phyloP scores from a whole-genome alignment of 2,113 vertebrate genomes.

The Labeo rohita region DNA sequence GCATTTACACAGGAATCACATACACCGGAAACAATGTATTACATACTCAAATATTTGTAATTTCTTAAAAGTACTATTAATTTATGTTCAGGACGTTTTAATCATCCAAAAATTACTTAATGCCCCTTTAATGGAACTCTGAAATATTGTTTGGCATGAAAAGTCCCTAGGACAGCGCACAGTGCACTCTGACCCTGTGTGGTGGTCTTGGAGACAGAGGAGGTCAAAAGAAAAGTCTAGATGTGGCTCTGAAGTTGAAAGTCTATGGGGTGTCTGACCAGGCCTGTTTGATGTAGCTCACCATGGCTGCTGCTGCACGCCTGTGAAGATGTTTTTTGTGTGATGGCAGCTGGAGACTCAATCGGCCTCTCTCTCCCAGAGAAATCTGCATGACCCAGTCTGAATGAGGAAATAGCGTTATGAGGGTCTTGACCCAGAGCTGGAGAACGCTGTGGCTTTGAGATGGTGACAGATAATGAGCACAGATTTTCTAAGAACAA shows the following conservation, averaged over 20 bases:
- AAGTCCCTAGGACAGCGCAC: not conserved
- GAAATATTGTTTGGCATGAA: not conserved
- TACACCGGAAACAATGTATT: too few species aligned
- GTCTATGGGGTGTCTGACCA: slow-evolving; percentile 25
- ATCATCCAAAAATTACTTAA: not conserved
- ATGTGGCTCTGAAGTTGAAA: slow-evolving; percentile 38
- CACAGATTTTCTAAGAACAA: not conserved
- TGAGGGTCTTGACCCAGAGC: slow-evolving; percentile 29
- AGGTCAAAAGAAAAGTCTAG: slow-evolving; percentile 46
- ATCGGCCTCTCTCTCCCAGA: slow-evolving; percentile 9
- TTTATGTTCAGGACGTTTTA: not conserved
- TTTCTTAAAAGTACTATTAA: not conserved
- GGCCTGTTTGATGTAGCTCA: slow-evolving; percentile 50
- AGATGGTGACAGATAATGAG: slow-evolving; percentile 23
- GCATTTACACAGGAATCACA: not conserved
- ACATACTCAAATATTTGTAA: not conserved
- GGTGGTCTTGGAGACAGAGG: slow-evolving; percentile 45
- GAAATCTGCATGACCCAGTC: slow-evolving; percentile 30
- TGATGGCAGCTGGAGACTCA: slow-evolving; percentile 52
- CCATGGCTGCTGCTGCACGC: slow-evolving; percentile 18
- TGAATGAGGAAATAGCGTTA: slow-evolving; percentile 45
- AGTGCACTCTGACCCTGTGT: slow-evolving; percentile 51
- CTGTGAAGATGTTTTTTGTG: slow-evolving; percentile 31
- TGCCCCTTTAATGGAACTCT: not conserved
- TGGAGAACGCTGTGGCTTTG: not conserved